These are phyloP conservation scores for Colaptes auratus DNA, from an alignment of 2,113 vertebrate species.

Conservation along the genomic window DNA sequence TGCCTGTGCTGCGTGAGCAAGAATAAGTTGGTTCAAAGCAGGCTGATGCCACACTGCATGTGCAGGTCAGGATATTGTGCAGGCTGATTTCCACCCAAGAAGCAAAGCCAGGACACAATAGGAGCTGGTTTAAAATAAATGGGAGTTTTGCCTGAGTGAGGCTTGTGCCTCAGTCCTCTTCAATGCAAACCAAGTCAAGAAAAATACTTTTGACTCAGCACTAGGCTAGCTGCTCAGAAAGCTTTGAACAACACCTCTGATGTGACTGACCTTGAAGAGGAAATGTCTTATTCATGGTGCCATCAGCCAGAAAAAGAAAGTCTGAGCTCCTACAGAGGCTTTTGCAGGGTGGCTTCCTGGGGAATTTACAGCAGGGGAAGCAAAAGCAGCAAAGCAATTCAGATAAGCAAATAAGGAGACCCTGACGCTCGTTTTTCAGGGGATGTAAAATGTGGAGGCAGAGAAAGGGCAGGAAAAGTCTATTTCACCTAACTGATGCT, in stretches of 20 bases:
- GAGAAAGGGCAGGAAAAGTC: background rate
- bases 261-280: slow-evolving; percentile 33
- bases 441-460: background rate
- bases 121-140: background rate
- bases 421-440: background rate
- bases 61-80: background rate
- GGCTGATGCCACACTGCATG: background rate
- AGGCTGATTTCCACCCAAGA: background rate
- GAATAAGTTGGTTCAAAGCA: background rate
- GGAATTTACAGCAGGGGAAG: slow-evolving; percentile 35
- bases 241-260: slow-evolving; percentile 46
- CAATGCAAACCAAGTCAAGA: slow-evolving; percentile 11
- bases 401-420: slow-evolving; percentile 34
- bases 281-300: slow-evolving; percentile 4
- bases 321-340: background rate
- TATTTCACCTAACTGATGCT: background rate
- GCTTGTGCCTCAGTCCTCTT: background rate
- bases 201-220: slow-evolving; percentile 37
- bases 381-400: slow-evolving; percentile 19
- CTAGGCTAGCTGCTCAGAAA: slow-evolving; percentile 29
- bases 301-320: background rate
- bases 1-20: rapidly evolving
- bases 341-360: slow-evolving; percentile 15
- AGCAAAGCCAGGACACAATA: background rate
- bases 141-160: background rate